Base-by-base conservation (phyloP, 2,888 invertebrate genomes). In the Automeris io region DNA sequence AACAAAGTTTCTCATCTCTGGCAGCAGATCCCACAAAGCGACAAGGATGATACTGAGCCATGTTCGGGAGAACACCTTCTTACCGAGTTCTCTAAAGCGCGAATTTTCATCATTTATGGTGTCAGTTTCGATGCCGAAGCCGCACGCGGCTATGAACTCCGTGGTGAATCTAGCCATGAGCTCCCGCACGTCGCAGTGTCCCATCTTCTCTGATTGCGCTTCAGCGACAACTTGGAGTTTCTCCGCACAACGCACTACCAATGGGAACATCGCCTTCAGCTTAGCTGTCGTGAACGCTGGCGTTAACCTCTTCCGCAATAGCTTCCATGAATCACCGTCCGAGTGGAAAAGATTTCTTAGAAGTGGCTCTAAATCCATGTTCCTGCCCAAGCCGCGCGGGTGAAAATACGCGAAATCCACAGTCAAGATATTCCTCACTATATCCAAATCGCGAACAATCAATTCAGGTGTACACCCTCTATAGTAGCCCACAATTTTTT, bases 261-360 rank as follows among this genome's bases (percentile, higher is more conserved):
- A 49, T 1, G 81, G 82, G 33, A 77, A 82, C 82, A 81, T 82
- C 2, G 54, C 65, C 39, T 70, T 75, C 19, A 82, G 45, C 40
- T 80, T 79, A 2, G 72, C 69, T 0, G 67, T 70, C 1, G 80
- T 80, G 39, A 81, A 81, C 0, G 78, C 69, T 0, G 78, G 60
- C 8, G 81, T 78, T n/a, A 81, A 35, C 5, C 72, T 64, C 40
- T 79, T 72, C 1, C 81, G 60, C 8, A 75, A 39, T 6, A 80
- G 49, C 42, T 66, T 78, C 82, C 82, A 82, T 2, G 37, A 33
- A 32, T 82, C 81, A 0, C 80, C 80, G 13, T 79, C 72, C 3
- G 39, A 61, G 23, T 64, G 59, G 37, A 82, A 80, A 13, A 81
- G 35, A 37, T 71, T 78, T 3, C 37, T 34, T 8, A 69, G 45